Conservation (phyloP, 2,113 vertebrate genomes). For the Calonectris borealis region DNA sequence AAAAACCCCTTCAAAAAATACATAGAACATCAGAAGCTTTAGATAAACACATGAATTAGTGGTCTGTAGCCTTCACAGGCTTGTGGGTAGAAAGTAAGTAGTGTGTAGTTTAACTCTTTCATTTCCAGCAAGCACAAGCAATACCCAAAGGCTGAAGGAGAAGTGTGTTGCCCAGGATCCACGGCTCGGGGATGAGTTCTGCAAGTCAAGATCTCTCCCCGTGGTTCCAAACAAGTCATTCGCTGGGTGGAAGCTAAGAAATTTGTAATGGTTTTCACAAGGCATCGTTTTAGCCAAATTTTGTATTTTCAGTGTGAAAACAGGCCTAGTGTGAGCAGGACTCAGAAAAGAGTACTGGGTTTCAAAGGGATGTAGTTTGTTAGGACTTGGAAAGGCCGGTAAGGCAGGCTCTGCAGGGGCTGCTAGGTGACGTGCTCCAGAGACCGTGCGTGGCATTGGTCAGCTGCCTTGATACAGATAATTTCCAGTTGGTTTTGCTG, state of each 20-base stretch:
- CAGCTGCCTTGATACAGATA: background rate
- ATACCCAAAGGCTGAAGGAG: background rate
- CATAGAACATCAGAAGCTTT: background rate
- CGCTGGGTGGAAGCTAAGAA: too few species aligned
- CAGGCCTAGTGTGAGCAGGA: background rate
- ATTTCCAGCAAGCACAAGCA: background rate
- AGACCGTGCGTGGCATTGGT: accelerated
- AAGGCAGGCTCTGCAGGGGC: background rate
- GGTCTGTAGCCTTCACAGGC: background rate
- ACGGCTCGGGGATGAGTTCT: background rate
- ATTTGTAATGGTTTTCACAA: background rate
- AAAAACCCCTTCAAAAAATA: background rate
- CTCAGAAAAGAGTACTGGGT: accelerated
- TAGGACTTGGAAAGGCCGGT: background rate
- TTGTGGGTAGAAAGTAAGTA: background rate
- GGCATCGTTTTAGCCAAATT: accelerated
- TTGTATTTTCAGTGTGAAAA: background rate
- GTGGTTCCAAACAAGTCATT: background rate
- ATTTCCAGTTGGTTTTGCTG: background rate
- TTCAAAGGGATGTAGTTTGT: background rate
- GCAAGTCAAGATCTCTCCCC: background rate
- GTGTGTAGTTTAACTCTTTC: background rate
- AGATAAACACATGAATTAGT: background rate
- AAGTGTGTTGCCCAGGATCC: background rate
- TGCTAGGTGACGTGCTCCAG: background rate